Evolutionary conservation across 2,797 vertebrate genomes (phyloP).

Genomic region (Centroberyx gerrardi): DNA sequence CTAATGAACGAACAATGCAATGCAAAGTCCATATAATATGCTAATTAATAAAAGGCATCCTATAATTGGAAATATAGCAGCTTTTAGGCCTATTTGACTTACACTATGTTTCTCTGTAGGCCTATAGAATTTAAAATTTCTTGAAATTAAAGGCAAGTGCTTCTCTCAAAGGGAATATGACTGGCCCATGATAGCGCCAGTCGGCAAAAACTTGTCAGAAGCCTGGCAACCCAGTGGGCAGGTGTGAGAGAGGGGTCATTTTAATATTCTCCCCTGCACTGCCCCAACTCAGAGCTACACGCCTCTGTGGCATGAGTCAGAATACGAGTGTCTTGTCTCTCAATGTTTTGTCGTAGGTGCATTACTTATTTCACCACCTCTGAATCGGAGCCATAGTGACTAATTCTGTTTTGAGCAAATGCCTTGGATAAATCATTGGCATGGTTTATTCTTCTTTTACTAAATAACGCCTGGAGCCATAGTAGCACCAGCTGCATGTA

Average conservation of each 20-base stretch:
- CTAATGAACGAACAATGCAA: no score
- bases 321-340: slow-evolving; percentile 41
- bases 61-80: no score
- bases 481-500: slow-evolving; percentile 31
- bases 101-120: slow-evolving; percentile 17
- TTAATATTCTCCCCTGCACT: background rate
- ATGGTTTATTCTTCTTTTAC: slow-evolving; percentile 17
- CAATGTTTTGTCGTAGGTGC: slow-evolving; percentile 31
- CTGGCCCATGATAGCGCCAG: slow-evolving; percentile 15
- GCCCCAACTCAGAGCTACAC: background rate
- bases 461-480: slow-evolving; percentile 6
- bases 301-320: slow-evolving; percentile 22
- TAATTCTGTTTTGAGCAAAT: slow-evolving; percentile 39
- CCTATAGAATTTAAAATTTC: slow-evolving; percentile 27
- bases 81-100: no score
- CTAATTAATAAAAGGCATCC: no score
- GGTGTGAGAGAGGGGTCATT: slow-evolving; percentile 34
- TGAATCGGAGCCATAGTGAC: slow-evolving; percentile 10
- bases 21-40: no score
- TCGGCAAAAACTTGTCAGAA: slow-evolving; percentile 30
- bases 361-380: slow-evolving; percentile 17
- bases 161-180: slow-evolving; percentile 24
- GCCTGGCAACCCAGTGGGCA: slow-evolving; percentile 23
- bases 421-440: slow-evolving; percentile 31
- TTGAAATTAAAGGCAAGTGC: slow-evolving; percentile 37